Percentiles rank a stretch among this genome's conserved stretches.
Conservation (phyloP, 2,113 vertebrate species). For the Aphyosemion australe region DNA sequence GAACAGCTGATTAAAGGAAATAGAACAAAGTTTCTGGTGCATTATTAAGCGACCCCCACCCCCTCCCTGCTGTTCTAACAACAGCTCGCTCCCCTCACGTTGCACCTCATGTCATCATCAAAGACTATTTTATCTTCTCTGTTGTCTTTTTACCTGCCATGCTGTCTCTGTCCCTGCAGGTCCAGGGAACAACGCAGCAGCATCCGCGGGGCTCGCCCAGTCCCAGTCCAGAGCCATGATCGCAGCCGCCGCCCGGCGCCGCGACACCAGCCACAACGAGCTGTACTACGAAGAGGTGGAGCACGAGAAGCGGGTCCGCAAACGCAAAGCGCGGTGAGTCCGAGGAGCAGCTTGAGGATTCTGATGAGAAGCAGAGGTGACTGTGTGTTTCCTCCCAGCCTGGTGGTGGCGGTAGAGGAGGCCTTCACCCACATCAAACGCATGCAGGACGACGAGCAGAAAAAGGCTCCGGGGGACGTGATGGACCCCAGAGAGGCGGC, state of each 20-base stretch:
- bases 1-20: constrained; percentile 32
- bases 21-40: constrained; percentile 14
- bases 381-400: constrained; percentile 69
- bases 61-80: constrained; percentile 3
- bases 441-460: constrained; percentile 90
- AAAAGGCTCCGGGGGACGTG: constrained; percentile 88
- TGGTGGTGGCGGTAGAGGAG: constrained; percentile 94
- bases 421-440: constrained; percentile 95
- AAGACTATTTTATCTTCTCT: background rate
- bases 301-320: constrained; percentile 91
- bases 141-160: background rate
- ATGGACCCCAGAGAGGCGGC: constrained; percentile 96
- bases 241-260: constrained; percentile 85
- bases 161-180: constrained; percentile 28
- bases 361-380: background rate
- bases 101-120: constrained; percentile 46
- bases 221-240: constrained; percentile 90
- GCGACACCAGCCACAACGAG: constrained; percentile 92
- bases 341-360: background rate
- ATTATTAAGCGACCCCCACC: constrained; percentile 2
- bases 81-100: constrained; percentile 20
- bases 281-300: constrained; percentile 95
- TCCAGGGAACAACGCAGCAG: constrained; percentile 66
- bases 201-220: constrained; percentile 65
- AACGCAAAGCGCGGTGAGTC: constrained; percentile 86